Conservation (phyloP, 2,888 invertebrate genomes). For the Andrena bucephala region DNA sequence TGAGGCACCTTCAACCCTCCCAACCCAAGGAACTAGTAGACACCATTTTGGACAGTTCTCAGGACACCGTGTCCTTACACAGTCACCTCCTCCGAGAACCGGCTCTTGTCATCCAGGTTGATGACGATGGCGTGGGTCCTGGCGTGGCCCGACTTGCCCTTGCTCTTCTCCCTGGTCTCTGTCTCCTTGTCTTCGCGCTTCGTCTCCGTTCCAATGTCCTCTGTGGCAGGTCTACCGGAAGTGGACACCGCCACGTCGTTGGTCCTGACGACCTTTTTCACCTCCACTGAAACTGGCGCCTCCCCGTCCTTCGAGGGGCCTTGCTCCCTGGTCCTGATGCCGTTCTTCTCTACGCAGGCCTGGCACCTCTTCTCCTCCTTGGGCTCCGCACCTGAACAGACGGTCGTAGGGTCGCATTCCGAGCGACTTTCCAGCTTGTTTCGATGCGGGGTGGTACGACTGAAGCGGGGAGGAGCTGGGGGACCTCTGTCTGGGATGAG, state of each 20-base stretch:
- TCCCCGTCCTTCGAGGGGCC: slow-evolving; percentile 49
- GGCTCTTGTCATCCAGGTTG: slow-evolving; percentile 92
- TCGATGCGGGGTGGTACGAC: not conserved
- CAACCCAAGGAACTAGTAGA: slow-evolving; percentile 12
- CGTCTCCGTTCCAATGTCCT: slow-evolving; percentile 62
- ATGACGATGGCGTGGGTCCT: slow-evolving; percentile 92
- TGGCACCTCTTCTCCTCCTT: slow-evolving; percentile 54
- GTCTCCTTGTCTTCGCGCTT: slow-evolving; percentile 85
- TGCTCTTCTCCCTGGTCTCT: slow-evolving; percentile 62
- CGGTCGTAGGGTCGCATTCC: slow-evolving; percentile 53
- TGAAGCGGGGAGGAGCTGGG: not conserved
- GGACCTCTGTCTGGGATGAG: not conserved
- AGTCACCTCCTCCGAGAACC: slow-evolving; percentile 93
- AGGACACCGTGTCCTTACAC: slow-evolving; percentile 85
- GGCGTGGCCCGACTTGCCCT: slow-evolving; percentile 88
- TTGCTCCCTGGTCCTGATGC: slow-evolving; percentile 46
- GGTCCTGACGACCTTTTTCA: slow-evolving; percentile 37
- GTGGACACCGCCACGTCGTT: slow-evolving; percentile 67
- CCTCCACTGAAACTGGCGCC: slow-evolving; percentile 8
- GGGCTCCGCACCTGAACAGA: slow-evolving; percentile 71
- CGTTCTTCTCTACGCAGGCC: slow-evolving; percentile 66
- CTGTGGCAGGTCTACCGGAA: slow-evolving; percentile 54
- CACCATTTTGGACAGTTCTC: not conserved
- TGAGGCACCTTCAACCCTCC: not conserved
- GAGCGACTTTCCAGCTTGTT: not conserved